These are phyloP conservation scores for Ichneumon xanthorius DNA, from an alignment of 2,888 invertebrate genomes.

Conservation along the genomic window DNA sequence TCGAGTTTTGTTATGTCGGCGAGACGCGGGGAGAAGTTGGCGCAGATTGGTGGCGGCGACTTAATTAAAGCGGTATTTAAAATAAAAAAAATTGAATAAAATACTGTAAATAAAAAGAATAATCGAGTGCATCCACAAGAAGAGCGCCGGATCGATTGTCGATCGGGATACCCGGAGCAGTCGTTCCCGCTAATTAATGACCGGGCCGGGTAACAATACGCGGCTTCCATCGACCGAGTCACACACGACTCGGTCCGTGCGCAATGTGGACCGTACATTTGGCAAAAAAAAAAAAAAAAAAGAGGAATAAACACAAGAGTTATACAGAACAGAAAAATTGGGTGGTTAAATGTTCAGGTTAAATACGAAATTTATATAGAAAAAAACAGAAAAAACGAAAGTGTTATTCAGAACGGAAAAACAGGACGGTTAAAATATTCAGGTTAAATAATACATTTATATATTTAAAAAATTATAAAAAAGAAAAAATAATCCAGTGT, in stretches of 20 bases:
- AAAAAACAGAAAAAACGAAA: too few species aligned
- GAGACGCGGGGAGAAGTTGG: not conserved
- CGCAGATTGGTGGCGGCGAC: constrained; percentile 25
- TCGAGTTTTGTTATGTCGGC: constrained; percentile 19
- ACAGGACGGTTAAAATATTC: too few species aligned
- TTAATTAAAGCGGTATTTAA: constrained; percentile 31
- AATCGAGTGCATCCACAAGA: not conserved
- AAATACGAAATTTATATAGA: too few species aligned
- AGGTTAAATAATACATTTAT: too few species aligned
- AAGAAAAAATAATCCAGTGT: not conserved
- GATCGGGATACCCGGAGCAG: constrained; percentile 32
- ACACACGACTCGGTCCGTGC: constrained; percentile 3
- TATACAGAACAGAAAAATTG: not conserved
- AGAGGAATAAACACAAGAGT: not conserved
- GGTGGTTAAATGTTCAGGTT: too few species aligned
- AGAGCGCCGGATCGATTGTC: constrained; percentile 46
- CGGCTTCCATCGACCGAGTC: constrained; percentile 47
- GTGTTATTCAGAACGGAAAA: too few species aligned
- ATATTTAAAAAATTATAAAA: not conserved
- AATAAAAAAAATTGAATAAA: constrained; percentile 11
- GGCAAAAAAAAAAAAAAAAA: not conserved
- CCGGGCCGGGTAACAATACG: constrained; percentile 70
- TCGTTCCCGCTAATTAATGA: constrained; percentile 71
- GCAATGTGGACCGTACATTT: not conserved
- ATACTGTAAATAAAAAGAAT: too few species aligned